Percentiles rank a stretch among this genome's conserved stretches.
Evolutionary conservation across 1,140 invertebrate genomes (phyloP).

Genomic region (Vollenhovia emeryi): DNA sequence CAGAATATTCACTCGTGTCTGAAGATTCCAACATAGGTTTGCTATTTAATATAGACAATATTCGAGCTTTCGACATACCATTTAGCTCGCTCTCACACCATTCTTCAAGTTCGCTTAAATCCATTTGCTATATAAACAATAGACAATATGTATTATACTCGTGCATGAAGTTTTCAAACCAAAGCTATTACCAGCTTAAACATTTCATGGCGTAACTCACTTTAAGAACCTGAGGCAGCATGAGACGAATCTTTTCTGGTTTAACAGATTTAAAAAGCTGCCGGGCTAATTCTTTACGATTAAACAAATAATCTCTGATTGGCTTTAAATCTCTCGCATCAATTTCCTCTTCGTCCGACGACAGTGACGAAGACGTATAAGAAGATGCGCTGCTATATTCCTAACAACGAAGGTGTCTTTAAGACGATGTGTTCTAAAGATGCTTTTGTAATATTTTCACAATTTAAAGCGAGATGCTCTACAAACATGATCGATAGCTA

Average conservation of each 20-base stretch:
- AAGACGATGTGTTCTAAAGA: not conserved
- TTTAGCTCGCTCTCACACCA: conserved; percentile 82
- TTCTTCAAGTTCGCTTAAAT: conserved; percentile 81
- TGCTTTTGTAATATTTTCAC: not conserved
- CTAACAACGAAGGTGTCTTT: conserved; percentile 50
- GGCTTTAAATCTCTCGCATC: conserved; percentile 82
- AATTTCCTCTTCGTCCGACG: conserved; percentile 79
- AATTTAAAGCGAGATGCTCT: not conserved
- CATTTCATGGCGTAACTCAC: conserved; percentile 57
- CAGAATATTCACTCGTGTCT: conserved; percentile 79
- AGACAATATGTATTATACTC: not conserved
- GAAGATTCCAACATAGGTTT: conserved; percentile 82
- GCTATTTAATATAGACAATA: conserved; percentile 80
- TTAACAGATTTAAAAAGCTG: conserved; percentile 84
- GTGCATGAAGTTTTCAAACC: not conserved
- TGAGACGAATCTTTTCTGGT: conserved; percentile 83
- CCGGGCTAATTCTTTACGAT: conserved; percentile 79
- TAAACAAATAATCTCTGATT: conserved; percentile 81
- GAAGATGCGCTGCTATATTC: conserved; percentile 56
- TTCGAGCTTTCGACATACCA: conserved; percentile 83
- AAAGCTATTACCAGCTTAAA: not conserved
- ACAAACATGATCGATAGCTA: conserved; percentile 21
- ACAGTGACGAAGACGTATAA: conserved; percentile 74
- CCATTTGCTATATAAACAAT: conserved; percentile 76
- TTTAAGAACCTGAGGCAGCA: conserved; percentile 83